These are phyloP conservation scores for Lathamus discolor DNA, from an alignment of 2,113 vertebrate species.

Conservation along the genomic window DNA sequence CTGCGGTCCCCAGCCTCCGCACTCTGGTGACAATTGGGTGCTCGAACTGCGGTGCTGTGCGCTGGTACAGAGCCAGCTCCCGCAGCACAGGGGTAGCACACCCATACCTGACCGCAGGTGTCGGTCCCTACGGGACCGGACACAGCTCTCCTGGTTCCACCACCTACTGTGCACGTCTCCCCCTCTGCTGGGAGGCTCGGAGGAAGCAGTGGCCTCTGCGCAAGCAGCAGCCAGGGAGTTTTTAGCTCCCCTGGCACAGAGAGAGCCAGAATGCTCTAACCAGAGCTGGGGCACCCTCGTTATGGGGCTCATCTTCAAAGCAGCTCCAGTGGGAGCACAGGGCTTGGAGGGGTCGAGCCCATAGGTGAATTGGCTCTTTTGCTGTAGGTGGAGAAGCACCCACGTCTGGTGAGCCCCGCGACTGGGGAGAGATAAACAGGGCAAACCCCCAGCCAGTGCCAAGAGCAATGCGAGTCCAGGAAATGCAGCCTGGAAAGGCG, in stretches of 20 bases:
- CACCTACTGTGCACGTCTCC: not conserved
- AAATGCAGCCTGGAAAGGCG: not conserved
- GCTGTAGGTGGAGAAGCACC: not conserved
- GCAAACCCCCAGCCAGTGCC: not conserved
- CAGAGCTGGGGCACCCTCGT: not conserved
- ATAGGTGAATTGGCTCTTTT: not conserved
- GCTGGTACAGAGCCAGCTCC: not conserved
- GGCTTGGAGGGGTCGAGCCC: not conserved
- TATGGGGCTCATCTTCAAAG: not conserved
- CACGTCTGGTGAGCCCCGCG: not conserved
- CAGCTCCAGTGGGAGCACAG: not conserved
- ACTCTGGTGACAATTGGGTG: not conserved
- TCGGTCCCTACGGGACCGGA: rapidly evolving
- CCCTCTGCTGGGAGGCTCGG: not conserved
- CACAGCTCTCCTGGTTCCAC: not conserved
- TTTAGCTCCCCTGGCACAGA: not conserved
- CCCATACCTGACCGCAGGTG: not conserved
- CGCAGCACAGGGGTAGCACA: not conserved
- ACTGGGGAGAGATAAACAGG: not conserved
- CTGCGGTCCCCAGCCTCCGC: not conserved
- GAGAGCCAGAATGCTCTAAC: not conserved
- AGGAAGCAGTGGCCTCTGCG: rapidly evolving
- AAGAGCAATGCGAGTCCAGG: not conserved
- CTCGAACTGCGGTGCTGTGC: not conserved
- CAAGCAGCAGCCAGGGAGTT: not conserved